Evolutionary conservation across 2,113 vertebrate species (phyloP).

Genomic region (Hemicordylus capensis): DNA sequence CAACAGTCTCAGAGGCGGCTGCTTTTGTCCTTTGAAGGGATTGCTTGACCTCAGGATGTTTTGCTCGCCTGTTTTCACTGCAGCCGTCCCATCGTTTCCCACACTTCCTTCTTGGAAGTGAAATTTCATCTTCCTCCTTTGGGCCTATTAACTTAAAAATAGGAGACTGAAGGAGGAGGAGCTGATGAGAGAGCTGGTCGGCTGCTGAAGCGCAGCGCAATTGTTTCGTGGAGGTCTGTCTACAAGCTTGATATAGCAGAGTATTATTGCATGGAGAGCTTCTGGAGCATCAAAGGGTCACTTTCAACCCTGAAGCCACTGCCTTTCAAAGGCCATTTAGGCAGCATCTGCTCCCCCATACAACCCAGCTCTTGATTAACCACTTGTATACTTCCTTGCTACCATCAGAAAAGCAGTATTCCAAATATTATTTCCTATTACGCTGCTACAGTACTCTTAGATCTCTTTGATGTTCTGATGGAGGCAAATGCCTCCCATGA

Average conservation of each 20-base stretch:
- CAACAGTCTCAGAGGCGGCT: background rate
- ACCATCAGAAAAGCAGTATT: background rate
- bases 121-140: accelerated
- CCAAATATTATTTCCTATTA: background rate
- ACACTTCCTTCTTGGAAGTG: background rate
- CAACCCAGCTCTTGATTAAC: background rate
- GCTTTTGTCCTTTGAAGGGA: background rate
- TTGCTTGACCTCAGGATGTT: background rate
- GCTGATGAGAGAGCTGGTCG: background rate
- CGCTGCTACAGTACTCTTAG: background rate
- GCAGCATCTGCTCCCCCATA: background rate
- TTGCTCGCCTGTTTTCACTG: accelerated
- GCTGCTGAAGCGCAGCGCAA: accelerated
- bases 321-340: background rate
- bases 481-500: background rate
- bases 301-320: background rate
- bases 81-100: background rate
- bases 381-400: accelerated
- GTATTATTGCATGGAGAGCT: accelerated
- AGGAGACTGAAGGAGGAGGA: accelerated
- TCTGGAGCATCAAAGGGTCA: background rate
- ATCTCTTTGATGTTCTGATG: background rate
- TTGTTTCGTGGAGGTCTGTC: background rate
- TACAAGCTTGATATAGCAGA: accelerated
- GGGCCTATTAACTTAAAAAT: background rate